Evolutionary conservation across 1,140 invertebrate genomes (phyloP).

Genomic region (Drosophila fuyamai): DNA sequence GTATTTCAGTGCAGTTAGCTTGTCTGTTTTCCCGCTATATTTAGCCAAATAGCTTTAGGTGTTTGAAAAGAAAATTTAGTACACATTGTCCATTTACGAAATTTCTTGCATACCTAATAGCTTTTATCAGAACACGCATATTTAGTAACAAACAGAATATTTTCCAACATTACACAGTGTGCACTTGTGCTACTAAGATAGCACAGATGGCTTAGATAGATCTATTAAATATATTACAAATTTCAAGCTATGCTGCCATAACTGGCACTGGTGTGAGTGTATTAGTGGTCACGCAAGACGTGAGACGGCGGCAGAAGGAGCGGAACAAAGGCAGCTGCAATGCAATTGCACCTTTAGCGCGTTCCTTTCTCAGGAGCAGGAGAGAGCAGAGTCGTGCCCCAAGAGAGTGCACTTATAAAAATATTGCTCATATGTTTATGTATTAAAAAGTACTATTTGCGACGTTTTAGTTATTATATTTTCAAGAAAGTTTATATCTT

Average conservation of each 20-base stretch:
- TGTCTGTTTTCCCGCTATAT: not conserved
- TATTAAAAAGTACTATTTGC: too few species aligned
- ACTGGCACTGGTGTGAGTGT: constrained; percentile 28
- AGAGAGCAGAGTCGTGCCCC: constrained; percentile 22
- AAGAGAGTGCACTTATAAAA: constrained; percentile 24
- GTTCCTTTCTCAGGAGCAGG: constrained; percentile 55
- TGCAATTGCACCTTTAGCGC: constrained; percentile 79
- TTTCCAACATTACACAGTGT: too few species aligned
- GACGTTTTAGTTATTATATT: too few species aligned
- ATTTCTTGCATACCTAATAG: constrained; percentile 2
- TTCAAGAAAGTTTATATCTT: too few species aligned
- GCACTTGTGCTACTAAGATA: too few species aligned
- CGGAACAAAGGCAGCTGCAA: constrained; percentile 77
- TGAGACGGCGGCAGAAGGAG: constrained; percentile 38
- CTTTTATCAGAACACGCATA: too few species aligned
- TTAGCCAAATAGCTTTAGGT: not conserved
- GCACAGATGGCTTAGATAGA: too few species aligned
- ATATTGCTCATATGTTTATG: too few species aligned
- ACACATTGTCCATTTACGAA: not conserved
- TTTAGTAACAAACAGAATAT: too few species aligned
- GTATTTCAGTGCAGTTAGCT: constrained; percentile 9
- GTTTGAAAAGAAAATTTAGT: too few species aligned
- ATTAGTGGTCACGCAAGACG: constrained; percentile 77
- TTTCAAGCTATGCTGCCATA: constrained; percentile 5
- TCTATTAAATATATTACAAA: not conserved